A percentile compares a stretch with the other conserved stretches of the same genome.
These are phyloP conservation scores for Priocnemis perturbator DNA, from an alignment of 2,888 invertebrate genomes.

Conservation along the genomic window DNA sequence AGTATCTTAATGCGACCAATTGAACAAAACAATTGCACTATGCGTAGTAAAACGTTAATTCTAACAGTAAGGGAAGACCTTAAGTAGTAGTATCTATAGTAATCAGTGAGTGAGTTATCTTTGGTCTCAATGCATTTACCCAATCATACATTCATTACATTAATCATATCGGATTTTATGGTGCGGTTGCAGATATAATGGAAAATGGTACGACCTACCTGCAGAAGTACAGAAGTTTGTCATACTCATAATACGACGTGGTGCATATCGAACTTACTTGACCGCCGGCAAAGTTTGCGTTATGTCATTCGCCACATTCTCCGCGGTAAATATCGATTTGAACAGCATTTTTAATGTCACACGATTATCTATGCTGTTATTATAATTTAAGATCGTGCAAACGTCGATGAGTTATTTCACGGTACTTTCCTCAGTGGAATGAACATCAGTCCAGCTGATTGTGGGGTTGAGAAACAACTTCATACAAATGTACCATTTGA, in stretches of 20 bases:
- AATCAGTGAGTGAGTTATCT: too few species aligned
- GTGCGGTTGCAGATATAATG: neutral
- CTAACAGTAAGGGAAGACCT: too few species aligned
- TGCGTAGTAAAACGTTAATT: too few species aligned
- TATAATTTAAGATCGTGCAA: conserved; percentile 5
- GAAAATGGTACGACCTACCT: conserved; percentile 26
- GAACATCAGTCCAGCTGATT: neutral
- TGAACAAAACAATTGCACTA: too few species aligned
- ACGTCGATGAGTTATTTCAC: conserved; percentile 10
- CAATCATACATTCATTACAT: too few species aligned
- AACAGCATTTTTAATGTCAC: neutral
- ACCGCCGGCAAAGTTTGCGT: conserved; percentile 30
- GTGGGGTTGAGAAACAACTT: too few species aligned
- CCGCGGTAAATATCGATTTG: conserved; percentile 15
- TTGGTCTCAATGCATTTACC: too few species aligned
- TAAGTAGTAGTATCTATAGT: too few species aligned
- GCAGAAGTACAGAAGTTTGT: conserved; percentile 19
- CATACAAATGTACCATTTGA: too few species aligned
- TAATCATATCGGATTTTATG: too few species aligned
- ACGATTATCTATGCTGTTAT: neutral
- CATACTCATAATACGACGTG: conserved; percentile 14
- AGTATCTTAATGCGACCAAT: too few species aligned
- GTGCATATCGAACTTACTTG: conserved; percentile 9
- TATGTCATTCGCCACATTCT: conserved; percentile 25
- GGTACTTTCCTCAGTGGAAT: conserved; percentile 7